Conservation (phyloP, 1,140 invertebrate species). For the Anastrepha ludens region DNA sequence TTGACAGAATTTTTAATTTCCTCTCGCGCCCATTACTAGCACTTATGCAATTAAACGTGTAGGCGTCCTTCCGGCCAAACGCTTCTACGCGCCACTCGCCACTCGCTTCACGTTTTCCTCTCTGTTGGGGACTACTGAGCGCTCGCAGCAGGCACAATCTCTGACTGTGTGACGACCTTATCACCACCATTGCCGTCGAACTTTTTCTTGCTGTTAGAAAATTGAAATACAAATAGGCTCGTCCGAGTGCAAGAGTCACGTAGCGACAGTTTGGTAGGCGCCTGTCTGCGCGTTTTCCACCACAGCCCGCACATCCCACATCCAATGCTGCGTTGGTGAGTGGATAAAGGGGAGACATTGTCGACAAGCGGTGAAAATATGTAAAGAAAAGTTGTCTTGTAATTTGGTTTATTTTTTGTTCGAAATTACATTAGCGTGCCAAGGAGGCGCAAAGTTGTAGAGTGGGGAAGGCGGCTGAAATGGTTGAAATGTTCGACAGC, state of each 20-base stretch:
- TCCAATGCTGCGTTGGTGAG: not conserved
- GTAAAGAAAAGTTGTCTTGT: not conserved
- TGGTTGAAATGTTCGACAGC: not conserved
- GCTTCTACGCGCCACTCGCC: not conserved
- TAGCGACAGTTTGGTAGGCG: constrained; percentile 38
- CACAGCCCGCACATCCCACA: no score
- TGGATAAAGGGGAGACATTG: not conserved
- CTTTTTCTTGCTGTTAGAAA: constrained; percentile 40
- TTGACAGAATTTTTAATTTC: constrained; percentile 52
- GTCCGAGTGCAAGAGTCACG: constrained; percentile 42
- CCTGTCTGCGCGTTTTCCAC: constrained; percentile 25
- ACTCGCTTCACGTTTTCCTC: not conserved
- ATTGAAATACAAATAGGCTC: constrained; percentile 50
- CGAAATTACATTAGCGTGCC: not conserved
- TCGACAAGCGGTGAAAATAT: not conserved
- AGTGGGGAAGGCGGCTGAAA: not conserved
- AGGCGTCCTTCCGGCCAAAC: constrained; percentile 44
- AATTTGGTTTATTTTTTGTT: constrained; percentile 41
- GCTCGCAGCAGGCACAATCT: not conserved
- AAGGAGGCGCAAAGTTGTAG: not conserved
- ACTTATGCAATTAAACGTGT: constrained; percentile 51
- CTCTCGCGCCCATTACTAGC: constrained; percentile 40
- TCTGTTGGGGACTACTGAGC: not conserved
- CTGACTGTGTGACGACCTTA: not conserved
- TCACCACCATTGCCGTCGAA: not conserved